These are phyloP conservation scores for Phymorhynchus buccinoides DNA, from an alignment of 1,140 invertebrate genomes.

Conservation along the genomic window DNA sequence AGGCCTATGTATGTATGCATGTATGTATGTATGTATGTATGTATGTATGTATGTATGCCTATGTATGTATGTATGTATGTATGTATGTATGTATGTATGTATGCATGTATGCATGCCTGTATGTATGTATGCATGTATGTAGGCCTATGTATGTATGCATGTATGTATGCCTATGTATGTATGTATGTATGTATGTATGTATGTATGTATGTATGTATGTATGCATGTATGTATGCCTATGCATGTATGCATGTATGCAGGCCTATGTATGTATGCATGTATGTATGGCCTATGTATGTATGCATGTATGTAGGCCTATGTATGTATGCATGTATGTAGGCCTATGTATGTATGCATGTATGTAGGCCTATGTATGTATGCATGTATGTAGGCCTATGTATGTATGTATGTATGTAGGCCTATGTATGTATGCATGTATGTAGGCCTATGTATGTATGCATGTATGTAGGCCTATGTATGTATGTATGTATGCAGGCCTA, in stretches of 20 bases:
- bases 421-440: not conserved
- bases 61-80: not conserved
- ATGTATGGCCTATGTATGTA: no score
- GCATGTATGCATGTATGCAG: not conserved
- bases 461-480: not conserved
- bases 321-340: no score
- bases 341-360: not conserved
- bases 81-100: not conserved
- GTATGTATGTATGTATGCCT: no score
- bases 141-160: not conserved
- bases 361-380: not conserved
- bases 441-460: not conserved
- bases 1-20: not conserved
- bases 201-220: not conserved
- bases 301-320: no score
- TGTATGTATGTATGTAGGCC: not conserved
- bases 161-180: not conserved
- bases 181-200: not conserved
- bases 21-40: no score
- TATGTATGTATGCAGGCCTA: conserved; percentile 1
- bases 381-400: not conserved
- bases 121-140: not conserved
- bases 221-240: not conserved
- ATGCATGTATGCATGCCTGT: not conserved
- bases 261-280: not conserved